Evolutionary conservation across 2,113 vertebrate genomes (phyloP), one percentile per base, ranked within the genome.

Genomic region (Gopherus evgoodei): DNA sequence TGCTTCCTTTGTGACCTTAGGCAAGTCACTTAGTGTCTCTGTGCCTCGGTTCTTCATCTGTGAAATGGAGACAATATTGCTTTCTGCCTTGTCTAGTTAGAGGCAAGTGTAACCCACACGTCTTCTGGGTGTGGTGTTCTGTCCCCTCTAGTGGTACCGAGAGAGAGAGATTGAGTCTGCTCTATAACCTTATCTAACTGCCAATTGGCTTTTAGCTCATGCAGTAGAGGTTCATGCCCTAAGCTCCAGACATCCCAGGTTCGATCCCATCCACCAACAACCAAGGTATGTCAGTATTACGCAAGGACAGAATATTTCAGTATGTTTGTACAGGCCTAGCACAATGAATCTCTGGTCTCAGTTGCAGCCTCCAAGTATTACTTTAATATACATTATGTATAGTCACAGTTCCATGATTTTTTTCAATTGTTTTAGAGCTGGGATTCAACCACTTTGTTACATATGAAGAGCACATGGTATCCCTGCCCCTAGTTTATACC

Each of bases 301-400:
- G 14, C 50, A 50, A 27, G 1, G 16, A 86, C 12, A 52, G 5
- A 44, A 82, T 87, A 56, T 27, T 78, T 50, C 29, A 38, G 17
- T 0, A 82, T 31, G 24, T 72, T 78, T 90, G 93, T 44, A 82
- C 21, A 89, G 69, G n/a, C 21, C 4, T 80, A 5, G 44, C 5
- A 76, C 27, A 89, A 75, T 0, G 0, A 90, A 56, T 24, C 19
- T n/a, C 17, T 14, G 56, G 49, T 14, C 25, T 62, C 76, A 27
- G 1, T 0, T 19, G 42, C 1, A 44, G 35, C 38, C n/a, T 79
- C n/a, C 44, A 83, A 25, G 29, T 44, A 57, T 11, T 22, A 27
- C 1, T 0, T 1, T 16, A 83, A 16, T 4, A 38, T 21, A 42
- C 84, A 24, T 50, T 85, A 57, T 19, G 62, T 44, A 88, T 14